These are phyloP conservation scores for Bufo bufo DNA, from an alignment of 2,113 vertebrate genomes.

Conservation along the genomic window DNA sequence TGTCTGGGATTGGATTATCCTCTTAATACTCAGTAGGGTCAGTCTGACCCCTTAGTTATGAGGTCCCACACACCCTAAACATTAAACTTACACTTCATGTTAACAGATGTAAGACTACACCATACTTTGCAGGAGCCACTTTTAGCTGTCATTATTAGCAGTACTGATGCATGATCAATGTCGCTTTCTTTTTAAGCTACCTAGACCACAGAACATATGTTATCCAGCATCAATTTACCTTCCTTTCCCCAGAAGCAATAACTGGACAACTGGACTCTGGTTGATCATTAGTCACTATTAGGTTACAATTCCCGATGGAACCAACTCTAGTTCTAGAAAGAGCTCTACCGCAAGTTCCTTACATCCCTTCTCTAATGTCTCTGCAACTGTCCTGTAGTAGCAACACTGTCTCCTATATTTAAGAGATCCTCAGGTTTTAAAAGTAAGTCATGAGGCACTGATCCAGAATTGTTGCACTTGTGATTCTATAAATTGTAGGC, in stretches of 20 bases:
- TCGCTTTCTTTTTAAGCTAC: not conserved
- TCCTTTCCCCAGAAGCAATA: not conserved
- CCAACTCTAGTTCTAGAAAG: not conserved
- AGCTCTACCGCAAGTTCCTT: too few relatives aligned
- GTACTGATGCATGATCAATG: not conserved
- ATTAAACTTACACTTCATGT: not conserved
- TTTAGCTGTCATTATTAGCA: not conserved
- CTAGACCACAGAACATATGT: not conserved
- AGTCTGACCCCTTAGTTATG: too few relatives aligned
- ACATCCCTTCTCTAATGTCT: too few relatives aligned
- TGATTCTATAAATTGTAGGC: not conserved
- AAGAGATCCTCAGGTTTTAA: too few relatives aligned
- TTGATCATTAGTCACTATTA: not conserved
- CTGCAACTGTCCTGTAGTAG: too few relatives aligned
- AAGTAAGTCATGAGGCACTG: not conserved
- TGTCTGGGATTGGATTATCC: too few relatives aligned
- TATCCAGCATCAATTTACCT: not conserved
- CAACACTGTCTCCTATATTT: too few relatives aligned
- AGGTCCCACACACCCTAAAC: not conserved
- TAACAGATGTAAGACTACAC: not conserved
- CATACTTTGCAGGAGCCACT: not conserved
- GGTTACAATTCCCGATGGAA: not conserved
- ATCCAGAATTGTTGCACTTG: not conserved
- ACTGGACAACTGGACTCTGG: constrained; percentile 13
- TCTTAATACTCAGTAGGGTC: too few relatives aligned